Percentiles rank a stretch among this genome's conserved stretches.
These are phyloP conservation scores for Leucopternis melanops DNA, from an alignment of 2,113 vertebrate genomes.

Conservation along the genomic window DNA sequence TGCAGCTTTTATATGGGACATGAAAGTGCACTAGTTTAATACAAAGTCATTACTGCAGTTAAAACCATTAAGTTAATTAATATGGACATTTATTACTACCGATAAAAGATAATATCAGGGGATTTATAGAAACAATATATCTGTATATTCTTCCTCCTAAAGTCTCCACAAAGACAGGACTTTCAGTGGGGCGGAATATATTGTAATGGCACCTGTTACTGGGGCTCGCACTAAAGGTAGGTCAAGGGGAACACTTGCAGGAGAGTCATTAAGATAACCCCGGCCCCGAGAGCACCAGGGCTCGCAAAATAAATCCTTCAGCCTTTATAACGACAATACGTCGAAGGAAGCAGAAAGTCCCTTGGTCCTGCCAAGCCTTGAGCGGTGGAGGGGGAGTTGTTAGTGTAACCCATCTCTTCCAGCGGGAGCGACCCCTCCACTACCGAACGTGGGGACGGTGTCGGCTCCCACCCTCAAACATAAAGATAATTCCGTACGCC, in stretches of 20 bases:
- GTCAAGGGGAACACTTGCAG: background rate
- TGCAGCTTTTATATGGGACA: slow-evolving; percentile 54
- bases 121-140: slow-evolving; percentile 65
- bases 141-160: slow-evolving; percentile 72
- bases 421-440: background rate
- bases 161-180: slow-evolving; percentile 12
- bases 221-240: background rate
- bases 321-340: background rate
- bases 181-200: background rate
- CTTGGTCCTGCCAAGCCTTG: background rate
- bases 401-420: background rate
- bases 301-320: background rate
- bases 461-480: background rate
- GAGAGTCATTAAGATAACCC: background rate
- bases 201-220: background rate
- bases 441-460: accelerated
- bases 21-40: slow-evolving; percentile 26
- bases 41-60: slow-evolving; percentile 55
- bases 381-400: background rate
- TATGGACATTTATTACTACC: slow-evolving; percentile 51
- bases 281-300: background rate
- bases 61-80: slow-evolving; percentile 66
- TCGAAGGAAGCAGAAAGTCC: background rate
- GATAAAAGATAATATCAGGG: slow-evolving; percentile 50
- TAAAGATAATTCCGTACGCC: background rate